A percentile compares a stretch with the other conserved stretches of the same genome.
phyloP scores from a whole-genome alignment of 2,797 vertebrate species.

The Octomys mimax region DNA sequence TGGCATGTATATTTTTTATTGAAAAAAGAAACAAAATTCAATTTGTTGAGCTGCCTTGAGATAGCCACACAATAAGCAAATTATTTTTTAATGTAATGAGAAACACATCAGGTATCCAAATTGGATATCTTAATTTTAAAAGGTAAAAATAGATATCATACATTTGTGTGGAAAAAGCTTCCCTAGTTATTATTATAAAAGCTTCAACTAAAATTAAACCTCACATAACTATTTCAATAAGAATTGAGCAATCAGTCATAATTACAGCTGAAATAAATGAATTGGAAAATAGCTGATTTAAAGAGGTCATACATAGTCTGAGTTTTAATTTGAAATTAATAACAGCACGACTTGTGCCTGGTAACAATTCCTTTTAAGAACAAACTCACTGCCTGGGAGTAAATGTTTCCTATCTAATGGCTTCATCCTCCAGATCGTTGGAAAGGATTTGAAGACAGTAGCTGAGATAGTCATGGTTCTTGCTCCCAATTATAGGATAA shows the following conservation, averaged over 20 bases:
- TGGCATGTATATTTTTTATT: not conserved
- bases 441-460: not conserved
- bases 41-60: not conserved
- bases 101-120: not conserved
- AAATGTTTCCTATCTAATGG: not conserved
- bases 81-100: not conserved
- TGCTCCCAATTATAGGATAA: not conserved
- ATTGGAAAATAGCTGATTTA: constrained; percentile 75
- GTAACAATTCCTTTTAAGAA: constrained; percentile 68
- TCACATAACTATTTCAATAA: constrained; percentile 61
- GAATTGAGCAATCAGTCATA: constrained; percentile 75
- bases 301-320: constrained; percentile 74
- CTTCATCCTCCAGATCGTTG: constrained; percentile 6
- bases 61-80: constrained; percentile 47
- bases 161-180: not conserved
- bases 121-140: not conserved
- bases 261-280: constrained; percentile 76
- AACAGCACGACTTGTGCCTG: constrained; percentile 61
- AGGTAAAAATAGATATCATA: not conserved
- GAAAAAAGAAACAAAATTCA: constrained; percentile 16
- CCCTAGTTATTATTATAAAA: constrained; percentile 23
- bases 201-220: constrained; percentile 66
- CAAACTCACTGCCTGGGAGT: constrained; percentile 39
- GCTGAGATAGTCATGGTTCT: not conserved
- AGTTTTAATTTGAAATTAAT: constrained; percentile 81